These are phyloP conservation scores for Metopolophium dirhodum DNA, from an alignment of 1,140 invertebrate species.

Conservation along the genomic window DNA sequence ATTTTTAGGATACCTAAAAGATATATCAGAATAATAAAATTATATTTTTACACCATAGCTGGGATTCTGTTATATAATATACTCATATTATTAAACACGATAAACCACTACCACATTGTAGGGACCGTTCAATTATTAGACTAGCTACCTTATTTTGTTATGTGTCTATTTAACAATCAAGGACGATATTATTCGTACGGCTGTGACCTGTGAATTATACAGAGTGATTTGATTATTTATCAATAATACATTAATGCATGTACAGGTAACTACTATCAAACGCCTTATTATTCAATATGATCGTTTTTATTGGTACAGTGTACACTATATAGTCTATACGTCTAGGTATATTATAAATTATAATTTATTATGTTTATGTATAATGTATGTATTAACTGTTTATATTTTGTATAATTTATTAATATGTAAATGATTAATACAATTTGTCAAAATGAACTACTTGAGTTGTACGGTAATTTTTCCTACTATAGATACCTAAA, in stretches of 20 bases:
- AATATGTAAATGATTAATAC: not conserved
- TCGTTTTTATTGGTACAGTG: not conserved
- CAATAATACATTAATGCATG: not conserved
- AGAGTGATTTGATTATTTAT: slow-evolving; percentile 29
- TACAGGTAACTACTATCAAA: not conserved
- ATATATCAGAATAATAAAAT: not conserved
- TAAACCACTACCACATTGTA: not conserved
- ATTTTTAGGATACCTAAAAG: not conserved
- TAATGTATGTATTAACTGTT: too few species aligned
- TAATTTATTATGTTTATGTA: not conserved
- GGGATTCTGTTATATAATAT: not conserved
- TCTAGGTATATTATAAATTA: not conserved
- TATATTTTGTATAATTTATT: not conserved
- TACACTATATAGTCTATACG: not conserved
- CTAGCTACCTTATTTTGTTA: slow-evolving; percentile 24
- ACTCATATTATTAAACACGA: not conserved
- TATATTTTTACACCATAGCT: not conserved
- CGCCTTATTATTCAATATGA: not conserved
- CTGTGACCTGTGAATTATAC: not conserved
- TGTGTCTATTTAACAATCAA: slow-evolving; percentile 42
- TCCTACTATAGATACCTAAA: not conserved
- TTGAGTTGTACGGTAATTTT: not conserved
- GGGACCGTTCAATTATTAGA: slow-evolving; percentile 30
- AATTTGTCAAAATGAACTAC: not conserved
- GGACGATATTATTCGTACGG: slow-evolving; percentile 7